phyloP scores from a whole-genome alignment of 2,888 invertebrate species.

The Argyresthia goedartella region DNA sequence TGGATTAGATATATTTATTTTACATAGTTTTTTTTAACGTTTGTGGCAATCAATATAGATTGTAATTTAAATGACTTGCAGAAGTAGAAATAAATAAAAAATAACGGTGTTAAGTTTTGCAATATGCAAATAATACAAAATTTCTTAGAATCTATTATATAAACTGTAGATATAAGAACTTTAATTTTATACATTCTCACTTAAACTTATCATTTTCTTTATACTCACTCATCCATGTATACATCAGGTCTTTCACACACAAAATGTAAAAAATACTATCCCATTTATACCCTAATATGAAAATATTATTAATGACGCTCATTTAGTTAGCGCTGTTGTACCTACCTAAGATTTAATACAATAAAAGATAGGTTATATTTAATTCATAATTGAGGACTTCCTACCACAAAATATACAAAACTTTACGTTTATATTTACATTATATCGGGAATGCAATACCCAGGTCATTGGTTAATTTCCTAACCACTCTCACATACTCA shows the following conservation, averaged over 20 bases:
- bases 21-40: too few species aligned
- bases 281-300: conserved; percentile 47
- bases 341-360: background rate
- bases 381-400: conserved; percentile 15
- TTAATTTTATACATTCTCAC: conserved; percentile 19
- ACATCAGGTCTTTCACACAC: conserved; percentile 21
- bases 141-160: conserved; percentile 1
- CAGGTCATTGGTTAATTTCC: too few species aligned
- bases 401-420: conserved; percentile 43
- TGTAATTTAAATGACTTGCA: background rate
- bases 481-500: too few species aligned
- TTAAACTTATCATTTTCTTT: conserved; percentile 30
- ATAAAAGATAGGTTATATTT: conserved; percentile 5
- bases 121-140: background rate
- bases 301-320: conserved; percentile 7
- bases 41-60: background rate
- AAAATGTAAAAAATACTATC: conserved; percentile 36
- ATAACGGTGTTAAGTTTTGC: background rate
- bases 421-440: conserved; percentile 11
- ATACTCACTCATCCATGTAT: conserved; percentile 33
- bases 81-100: conserved; percentile 11
- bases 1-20: too few species aligned
- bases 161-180: conserved; percentile 28
- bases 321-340: background rate
- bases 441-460: background rate